Evolutionary conservation across 2,888 invertebrate genomes (phyloP).

Genomic region (Spodoptera exigua): DNA sequence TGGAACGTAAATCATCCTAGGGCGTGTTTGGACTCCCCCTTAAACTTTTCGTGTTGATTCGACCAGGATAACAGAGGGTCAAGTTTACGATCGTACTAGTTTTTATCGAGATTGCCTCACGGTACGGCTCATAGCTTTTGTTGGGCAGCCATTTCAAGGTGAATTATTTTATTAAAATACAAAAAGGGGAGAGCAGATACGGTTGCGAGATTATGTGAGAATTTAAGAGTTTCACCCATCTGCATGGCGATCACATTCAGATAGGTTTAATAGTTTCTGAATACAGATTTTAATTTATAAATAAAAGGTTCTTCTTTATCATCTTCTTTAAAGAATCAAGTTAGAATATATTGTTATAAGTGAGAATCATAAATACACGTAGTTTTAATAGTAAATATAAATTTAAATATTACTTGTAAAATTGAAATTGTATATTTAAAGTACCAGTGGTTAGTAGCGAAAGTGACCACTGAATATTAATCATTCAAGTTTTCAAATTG

Average conservation of each 20-base stretch:
- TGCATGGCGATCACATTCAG: conserved; percentile 65
- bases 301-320: conserved; percentile 18
- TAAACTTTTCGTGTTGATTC: conserved; percentile 79
- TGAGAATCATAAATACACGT: no score
- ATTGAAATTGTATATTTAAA: no score
- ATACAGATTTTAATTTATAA: conserved; percentile 49
- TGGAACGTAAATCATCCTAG: conserved; percentile 76
- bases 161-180: conserved; percentile 82
- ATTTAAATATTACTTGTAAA: no score
- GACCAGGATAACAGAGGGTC: conserved; percentile 81
- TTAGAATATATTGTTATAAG: no score
- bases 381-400: no score
- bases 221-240: conserved; percentile 75
- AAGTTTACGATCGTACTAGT: conserved; percentile 82
- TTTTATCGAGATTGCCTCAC: conserved; percentile 85
- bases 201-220: conserved; percentile 74
- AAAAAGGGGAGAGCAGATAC: conserved; percentile 72
- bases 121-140: conserved; percentile 77
- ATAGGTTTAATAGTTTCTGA: conserved; percentile 62
- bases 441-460: no score
- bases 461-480: no score
- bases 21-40: conserved; percentile 66
- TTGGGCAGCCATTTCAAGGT: conserved; percentile 75
- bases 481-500: no score
- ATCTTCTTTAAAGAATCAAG: no score